phyloP scores from a whole-genome alignment of 1,140 invertebrate genomes.

The Danaus plexippus region DNA sequence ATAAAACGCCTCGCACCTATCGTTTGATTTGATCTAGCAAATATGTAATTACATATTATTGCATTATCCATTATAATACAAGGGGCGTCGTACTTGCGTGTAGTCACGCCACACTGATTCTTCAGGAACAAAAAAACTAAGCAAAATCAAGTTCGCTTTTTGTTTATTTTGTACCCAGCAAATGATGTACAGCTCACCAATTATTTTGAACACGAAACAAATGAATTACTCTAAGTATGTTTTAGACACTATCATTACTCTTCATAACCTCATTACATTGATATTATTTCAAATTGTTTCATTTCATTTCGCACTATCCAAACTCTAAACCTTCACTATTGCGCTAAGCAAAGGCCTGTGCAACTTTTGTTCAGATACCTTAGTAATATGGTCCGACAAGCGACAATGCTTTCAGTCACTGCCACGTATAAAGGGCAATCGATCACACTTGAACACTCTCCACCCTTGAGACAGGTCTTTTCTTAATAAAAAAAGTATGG shows the following conservation, averaged over 20 bases:
- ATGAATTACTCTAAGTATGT: too few relatives aligned
- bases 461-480: too few relatives aligned
- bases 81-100: constrained; percentile 30
- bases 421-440: constrained; percentile 17
- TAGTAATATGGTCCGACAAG: constrained; percentile 26
- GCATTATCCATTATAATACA: constrained; percentile 31
- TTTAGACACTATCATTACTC: too few relatives aligned
- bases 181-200: too few relatives aligned
- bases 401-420: constrained; percentile 32
- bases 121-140: constrained; percentile 18
- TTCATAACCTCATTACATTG: constrained; percentile 6
- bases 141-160: constrained; percentile 15
- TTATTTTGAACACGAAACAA: too few relatives aligned
- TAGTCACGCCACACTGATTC: constrained; percentile 41
- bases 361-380: constrained; percentile 48
- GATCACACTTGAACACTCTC: too few relatives aligned
- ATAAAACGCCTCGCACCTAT: constrained; percentile 12
- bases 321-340: constrained; percentile 27
- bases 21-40: constrained; percentile 7
- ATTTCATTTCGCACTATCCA: too few relatives aligned
- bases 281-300: too few relatives aligned
- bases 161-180: background rate
- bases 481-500: too few relatives aligned
- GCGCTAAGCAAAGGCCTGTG: constrained; percentile 29
- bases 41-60: constrained; percentile 26